Evolutionary conservation across 2,888 invertebrate species (phyloP).

Genomic region (Apotomis turbidana): DNA sequence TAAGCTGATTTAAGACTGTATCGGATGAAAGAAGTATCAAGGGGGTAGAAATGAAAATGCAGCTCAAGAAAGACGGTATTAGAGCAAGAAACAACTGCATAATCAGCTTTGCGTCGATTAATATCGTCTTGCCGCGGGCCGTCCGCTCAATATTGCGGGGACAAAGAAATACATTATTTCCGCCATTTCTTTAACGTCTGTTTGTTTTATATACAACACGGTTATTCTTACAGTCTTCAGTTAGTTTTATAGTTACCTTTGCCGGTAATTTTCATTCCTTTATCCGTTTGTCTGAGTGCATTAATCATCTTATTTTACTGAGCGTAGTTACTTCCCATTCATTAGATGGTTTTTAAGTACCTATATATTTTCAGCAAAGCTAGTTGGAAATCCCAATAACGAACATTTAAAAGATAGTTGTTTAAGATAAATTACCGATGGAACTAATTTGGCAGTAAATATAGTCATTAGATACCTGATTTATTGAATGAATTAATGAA

Average conservation of each 20-base stretch:
- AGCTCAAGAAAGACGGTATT: conserved; percentile 63
- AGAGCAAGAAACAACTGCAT: conserved; percentile 64
- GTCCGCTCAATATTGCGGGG: conserved; percentile 71
- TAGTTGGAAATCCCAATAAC: too few species aligned
- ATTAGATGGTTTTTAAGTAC: too few species aligned
- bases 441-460: too few species aligned
- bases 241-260: background rate
- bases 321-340: too few species aligned
- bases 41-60: conserved; percentile 57
- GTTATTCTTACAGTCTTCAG: conserved; percentile 39
- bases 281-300: background rate
- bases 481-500: too few species aligned
- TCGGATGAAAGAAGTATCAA: conserved; percentile 49
- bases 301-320: too few species aligned
- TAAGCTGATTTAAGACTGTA: conserved; percentile 29
- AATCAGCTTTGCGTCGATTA: conserved; percentile 81
- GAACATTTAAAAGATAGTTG: too few species aligned
- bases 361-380: too few species aligned
- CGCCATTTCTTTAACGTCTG: conserved; percentile 70
- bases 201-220: conserved; percentile 70
- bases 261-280: background rate
- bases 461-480: too few species aligned
- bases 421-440: too few species aligned
- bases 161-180: conserved; percentile 81
- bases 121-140: conserved; percentile 70